These are phyloP conservation scores for Dendrolimus punctatus DNA, from an alignment of 1,140 invertebrate genomes.

Conservation along the genomic window DNA sequence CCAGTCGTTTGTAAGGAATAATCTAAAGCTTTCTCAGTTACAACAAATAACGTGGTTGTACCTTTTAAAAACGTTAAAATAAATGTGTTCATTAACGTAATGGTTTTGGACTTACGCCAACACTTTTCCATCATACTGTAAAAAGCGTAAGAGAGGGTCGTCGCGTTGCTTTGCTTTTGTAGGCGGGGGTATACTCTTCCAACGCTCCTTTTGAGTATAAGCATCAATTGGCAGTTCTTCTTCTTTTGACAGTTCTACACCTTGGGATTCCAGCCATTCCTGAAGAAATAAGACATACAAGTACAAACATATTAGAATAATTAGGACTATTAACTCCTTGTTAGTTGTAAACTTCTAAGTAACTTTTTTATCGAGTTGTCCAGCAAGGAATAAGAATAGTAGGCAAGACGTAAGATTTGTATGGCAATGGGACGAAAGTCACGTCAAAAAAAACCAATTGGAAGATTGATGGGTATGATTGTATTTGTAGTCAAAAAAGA, in stretches of 20 bases:
- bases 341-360: background rate
- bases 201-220: constrained; percentile 71
- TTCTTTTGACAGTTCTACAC: constrained; percentile 81
- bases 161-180: constrained; percentile 48
- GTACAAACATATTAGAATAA: no score
- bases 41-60: no score
- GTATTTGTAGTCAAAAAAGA: no score
- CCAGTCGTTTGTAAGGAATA: no score
- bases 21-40: no score
- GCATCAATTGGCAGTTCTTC: constrained; percentile 82
- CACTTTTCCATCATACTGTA: constrained; percentile 82
- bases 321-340: no score
- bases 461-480: no score
- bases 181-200: constrained; percentile 47
- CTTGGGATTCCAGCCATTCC: constrained; percentile 88
- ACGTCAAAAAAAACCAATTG: no score
- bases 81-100: background rate
- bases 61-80: no score
- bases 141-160: constrained; percentile 75
- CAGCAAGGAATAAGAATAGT: no score
- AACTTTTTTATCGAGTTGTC: background rate
- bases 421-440: no score
- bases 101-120: constrained; percentile 70
- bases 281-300: constrained; percentile 38
- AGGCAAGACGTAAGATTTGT: no score